Percentiles rank a stretch among this genome's conserved stretches.
These are phyloP conservation scores for Ditylenchus dipsaci DNA, from an alignment of 1,140 invertebrate species.

Conservation along the genomic window DNA sequence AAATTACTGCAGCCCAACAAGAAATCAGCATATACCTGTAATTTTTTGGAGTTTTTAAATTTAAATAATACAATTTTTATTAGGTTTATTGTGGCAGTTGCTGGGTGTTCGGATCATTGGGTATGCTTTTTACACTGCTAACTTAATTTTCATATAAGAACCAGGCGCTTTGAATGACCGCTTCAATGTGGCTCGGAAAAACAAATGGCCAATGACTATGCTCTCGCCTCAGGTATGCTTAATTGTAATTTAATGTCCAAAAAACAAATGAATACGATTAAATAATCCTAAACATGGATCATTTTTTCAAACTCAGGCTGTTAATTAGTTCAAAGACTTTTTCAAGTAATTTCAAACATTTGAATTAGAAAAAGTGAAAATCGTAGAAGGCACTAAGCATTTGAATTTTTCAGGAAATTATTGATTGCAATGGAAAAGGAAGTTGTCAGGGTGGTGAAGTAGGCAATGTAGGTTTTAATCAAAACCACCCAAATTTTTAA, in stretches of 20 bases:
- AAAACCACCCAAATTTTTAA: no score
- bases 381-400: no score
- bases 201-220: conserved; percentile 55
- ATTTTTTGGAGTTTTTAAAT: no score
- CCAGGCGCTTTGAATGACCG: conserved; percentile 54
- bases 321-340: background rate
- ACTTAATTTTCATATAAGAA: conserved; percentile 1
- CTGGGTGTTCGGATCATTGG: conserved; percentile 57
- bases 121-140: conserved; percentile 10
- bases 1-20: conserved; percentile 61
- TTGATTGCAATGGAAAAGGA: conserved; percentile 61
- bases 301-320: background rate
- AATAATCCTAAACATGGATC: no score
- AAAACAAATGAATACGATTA: no score
- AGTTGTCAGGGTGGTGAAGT: conserved; percentile 62
- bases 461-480: conserved; percentile 35
- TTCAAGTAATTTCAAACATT: no score
- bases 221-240: conserved; percentile 47
- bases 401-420: conserved; percentile 39
- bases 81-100: conserved; percentile 51
- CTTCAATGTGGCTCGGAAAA: conserved; percentile 57
- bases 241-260: background rate
- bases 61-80: no score
- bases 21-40: conserved; percentile 59
- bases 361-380: no score